Conservation (phyloP, 1,140 invertebrate species). For the Anoplolepis gracilipes region DNA sequence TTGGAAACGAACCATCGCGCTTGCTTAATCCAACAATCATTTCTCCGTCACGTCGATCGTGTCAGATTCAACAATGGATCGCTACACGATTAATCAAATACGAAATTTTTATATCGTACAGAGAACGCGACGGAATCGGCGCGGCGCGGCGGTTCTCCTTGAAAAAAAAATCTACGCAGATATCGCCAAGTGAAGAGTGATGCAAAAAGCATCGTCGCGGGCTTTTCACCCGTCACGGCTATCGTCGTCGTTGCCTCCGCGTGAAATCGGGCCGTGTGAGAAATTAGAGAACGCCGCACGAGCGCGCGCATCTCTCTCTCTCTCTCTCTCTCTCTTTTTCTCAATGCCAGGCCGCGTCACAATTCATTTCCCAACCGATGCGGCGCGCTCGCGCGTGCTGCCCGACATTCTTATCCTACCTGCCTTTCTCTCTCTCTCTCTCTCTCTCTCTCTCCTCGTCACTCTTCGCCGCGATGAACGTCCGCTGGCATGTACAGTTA, state of each 20-base stretch:
- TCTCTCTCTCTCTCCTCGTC: conserved; percentile 11
- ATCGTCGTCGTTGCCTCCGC: neutral
- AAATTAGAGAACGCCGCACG: conserved; percentile 62
- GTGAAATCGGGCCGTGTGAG: conserved; percentile 65
- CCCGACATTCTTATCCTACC: conserved; percentile 73
- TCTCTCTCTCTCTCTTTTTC: conserved; percentile 44
- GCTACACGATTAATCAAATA: neutral
- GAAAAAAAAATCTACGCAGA: conserved; percentile 59
- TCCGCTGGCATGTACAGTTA: conserved; percentile 69
- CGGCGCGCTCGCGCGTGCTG: conserved; percentile 16
- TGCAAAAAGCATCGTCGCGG: conserved; percentile 53
- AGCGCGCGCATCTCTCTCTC: neutral
- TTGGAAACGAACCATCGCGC: neutral
- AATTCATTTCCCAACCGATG: conserved; percentile 73
- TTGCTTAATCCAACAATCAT: neutral
- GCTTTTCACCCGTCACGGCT: conserved; percentile 46
- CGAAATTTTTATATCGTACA: neutral
- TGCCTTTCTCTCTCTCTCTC: conserved; percentile 43
- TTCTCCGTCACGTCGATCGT: neutral
- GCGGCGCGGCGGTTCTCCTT: conserved; percentile 53
- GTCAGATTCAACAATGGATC: neutral
- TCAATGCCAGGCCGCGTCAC: conserved; percentile 71
- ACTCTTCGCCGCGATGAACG: conserved; percentile 4
- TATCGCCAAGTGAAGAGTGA: conserved; percentile 32
- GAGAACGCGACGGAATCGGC: neutral